Evolutionary conservation across 2,797 vertebrate genomes (phyloP), one percentile per base, ranked within the genome.

Genomic region (Epinephelus malabaricus): DNA sequence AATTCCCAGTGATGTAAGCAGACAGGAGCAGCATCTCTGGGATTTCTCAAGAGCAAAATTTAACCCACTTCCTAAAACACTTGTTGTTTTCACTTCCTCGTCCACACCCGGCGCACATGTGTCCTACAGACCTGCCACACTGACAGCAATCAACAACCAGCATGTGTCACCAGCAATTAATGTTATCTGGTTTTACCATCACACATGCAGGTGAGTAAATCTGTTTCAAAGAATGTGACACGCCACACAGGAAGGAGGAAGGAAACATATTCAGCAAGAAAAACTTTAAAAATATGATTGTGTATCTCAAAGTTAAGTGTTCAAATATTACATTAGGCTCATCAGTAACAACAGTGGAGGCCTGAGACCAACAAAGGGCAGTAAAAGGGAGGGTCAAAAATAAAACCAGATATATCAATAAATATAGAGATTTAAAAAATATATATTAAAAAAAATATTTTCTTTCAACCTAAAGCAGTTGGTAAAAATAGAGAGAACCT

Each of bases 1-100:
- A 89, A 70, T 74, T 30, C 46, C 81, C 84, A 77, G 61, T 80
- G 73, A 84, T 74, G 86, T 53, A 71, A 60, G 3, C 50, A 1
- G 3, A 53, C 5, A 14, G 30, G 19, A 50, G 62, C 2, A 45
- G 43, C 1, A 45, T 19, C 2, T 25, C 8, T 50, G 34, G 54
- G 46, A 55, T 62, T 77, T 67, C 62, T 49, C 27, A 50, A 3
- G 2, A 0, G n/a, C 3, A 2, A 34, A 34, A 34, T 34, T 34
- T 6, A 34, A 3, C 17, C 18, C 15, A 25, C 61, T 69, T 75
- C 59, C 53, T 17, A 0, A n/a, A 51, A 51, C 21, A 0, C 0
- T 4, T 4, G 0, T 2, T 43, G 7, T 18, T 68, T 23, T 59
- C 43, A 72, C 61, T 82, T 83, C 81, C 81, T 80, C 1, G 3